Conservation (phyloP, 2,888 invertebrate genomes). For the Drosophila cognata region DNA sequence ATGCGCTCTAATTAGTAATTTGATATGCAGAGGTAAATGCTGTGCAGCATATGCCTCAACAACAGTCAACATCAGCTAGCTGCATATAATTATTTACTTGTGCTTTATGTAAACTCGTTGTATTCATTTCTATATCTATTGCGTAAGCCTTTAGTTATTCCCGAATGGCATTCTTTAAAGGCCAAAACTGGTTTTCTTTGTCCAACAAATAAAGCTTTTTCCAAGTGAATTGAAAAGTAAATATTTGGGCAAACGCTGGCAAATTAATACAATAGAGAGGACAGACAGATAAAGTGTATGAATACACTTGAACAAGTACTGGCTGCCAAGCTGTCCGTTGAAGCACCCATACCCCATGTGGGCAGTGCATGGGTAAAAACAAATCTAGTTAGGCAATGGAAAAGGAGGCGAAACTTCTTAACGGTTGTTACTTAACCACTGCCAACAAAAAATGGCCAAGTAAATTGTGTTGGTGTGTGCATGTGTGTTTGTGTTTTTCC, state of each 20-base stretch:
- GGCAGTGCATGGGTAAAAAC: conserved; percentile 46
- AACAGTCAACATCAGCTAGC: not conserved
- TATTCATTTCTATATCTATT: not conserved
- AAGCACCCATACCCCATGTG: conserved; percentile 20
- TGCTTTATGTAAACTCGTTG: too few species aligned
- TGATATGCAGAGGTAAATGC: not conserved
- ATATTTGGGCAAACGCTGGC: not conserved
- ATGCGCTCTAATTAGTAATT: conserved; percentile 1
- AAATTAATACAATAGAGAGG: not conserved
- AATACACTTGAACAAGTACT: not conserved
- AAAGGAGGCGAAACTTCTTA: conserved; percentile 75
- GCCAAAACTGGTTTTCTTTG: too few species aligned
- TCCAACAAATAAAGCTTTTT: too few species aligned
- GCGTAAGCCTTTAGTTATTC: too few species aligned
- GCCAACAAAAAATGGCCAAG: conserved; percentile 50
- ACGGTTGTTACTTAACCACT: conserved; percentile 55
- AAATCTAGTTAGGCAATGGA: conserved; percentile 73
- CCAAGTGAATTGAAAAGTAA: not conserved
- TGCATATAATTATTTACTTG: not conserved
- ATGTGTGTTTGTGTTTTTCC: not conserved
- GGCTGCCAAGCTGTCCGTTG: conserved; percentile 14
- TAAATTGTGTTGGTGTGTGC: conserved; percentile 55
- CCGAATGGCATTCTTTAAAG: too few species aligned
- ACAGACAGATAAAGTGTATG: not conserved
- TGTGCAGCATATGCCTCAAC: too few species aligned